Evolutionary conservation across 2,113 vertebrate species (phyloP), one percentile per base, ranked within the genome.

Genomic region (Leucopsar rothschildi): DNA sequence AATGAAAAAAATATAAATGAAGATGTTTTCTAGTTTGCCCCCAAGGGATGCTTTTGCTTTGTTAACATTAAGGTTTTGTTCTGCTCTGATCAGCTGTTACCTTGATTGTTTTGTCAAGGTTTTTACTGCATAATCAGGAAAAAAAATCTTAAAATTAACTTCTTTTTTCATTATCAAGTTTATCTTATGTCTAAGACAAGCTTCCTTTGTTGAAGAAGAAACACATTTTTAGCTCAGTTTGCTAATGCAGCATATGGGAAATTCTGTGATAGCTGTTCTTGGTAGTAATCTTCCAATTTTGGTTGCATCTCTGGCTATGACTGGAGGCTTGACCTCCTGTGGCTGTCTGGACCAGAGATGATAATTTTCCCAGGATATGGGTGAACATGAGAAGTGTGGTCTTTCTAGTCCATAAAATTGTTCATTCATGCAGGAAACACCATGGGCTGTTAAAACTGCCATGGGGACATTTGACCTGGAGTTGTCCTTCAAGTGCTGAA

Each of bases 271-370:
- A 81, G 23, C 35, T 75, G 10, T 63, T 95, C 57, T 81, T 77
- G 57, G 61, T 83, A 92, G 79, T 44, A 91, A 96, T 82, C 80
- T 94, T 96, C 70, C 73, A 92, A 50, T 96, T 96, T 88, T 94
- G 91, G 92, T 85, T 93, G 55, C 49, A 95, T 57, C 19, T 27
- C 61, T 5, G 2, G n/a, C 28, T 75, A 4, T 61, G 65, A 77
- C 69, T 77, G 50, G 33, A 85, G 61, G 16, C 42, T 85, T 87
- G 76, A 76, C n/a, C 25, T 70, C 82, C 79, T 95, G 91, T 94
- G 95, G 92, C 77, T 96, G 93, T 96, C 95, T 97, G 79, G 85
- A 91, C 82, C 55, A 56, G 59, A 80, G 59, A 65, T 50, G 28
- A 35, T 70, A 65, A 66, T 73, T 55, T 93, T 96, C 87, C 82